Evolutionary conservation across 2,888 invertebrate genomes (phyloP), one percentile per base, ranked within the genome.

Genomic region (Sesia apiformis): DNA sequence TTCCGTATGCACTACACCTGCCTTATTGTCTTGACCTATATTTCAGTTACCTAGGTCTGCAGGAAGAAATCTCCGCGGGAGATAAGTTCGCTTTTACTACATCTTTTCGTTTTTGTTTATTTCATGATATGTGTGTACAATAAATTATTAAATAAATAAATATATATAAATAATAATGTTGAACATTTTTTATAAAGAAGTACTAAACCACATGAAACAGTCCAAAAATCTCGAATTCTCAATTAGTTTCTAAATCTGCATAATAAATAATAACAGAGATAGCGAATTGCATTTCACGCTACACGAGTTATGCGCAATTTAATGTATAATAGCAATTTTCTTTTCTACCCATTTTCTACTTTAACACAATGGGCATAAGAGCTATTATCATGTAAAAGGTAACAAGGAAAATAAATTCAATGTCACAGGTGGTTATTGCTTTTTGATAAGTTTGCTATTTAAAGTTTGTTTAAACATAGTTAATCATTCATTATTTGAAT

Each of bases 401-500:
- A 23, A 23, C 46, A 46, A 46, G 46, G 8, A 46, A 46, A 46
- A 41, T 46, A 55, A 49, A 8, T 8, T 42, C 58, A 58, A 58
- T 60, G 57, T 55, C 56, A 57, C 57, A 58, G 54, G 53, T 57
- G 52, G 42, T 46, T 46, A 46, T 46, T 46, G 23, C 46, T 46
- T 46, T 23, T 46, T 46, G 46, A 46, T 46, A 46, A 46, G 46
- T 46, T n/a, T 46, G 8, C 23, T 43, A 7, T 7, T 46, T 46
- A 46, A 46, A 8, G 23, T 46, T 46, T 8, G 23, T 4, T 8
- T 46, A 7, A 46, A 46, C 23, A 46, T 41, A n/a, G 46, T 8
- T 6, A 23, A 46, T 46, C 23, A 46, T 23, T 23, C 2, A 23
- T 23, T 23, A 23, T 23, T 23, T 23, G 2, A 23, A 23, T 23